phyloP scores from a whole-genome alignment of 2,797 vertebrate species.

The Hybognathus amarus region DNA sequence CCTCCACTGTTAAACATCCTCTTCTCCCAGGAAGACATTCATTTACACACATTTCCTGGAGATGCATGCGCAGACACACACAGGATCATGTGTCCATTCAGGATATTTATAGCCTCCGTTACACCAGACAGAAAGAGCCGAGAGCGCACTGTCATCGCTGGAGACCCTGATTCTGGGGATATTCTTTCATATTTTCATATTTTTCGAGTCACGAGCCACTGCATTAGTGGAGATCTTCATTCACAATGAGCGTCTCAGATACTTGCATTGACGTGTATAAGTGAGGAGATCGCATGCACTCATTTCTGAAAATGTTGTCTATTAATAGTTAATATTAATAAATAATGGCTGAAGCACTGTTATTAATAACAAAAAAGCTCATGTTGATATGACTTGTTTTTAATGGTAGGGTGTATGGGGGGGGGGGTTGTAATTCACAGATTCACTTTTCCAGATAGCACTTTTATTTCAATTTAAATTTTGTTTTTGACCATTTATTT shows the following conservation, averaged over 20 bases:
- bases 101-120: conserved; percentile 27
- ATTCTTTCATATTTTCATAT: background rate
- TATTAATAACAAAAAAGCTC: background rate
- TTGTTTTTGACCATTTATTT: no score
- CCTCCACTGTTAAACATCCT: background rate
- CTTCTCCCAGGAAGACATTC: conserved; percentile 9
- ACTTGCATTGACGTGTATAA: background rate
- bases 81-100: background rate
- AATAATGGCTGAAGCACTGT: background rate
- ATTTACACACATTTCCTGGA: conserved; percentile 3
- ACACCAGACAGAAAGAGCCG: background rate
- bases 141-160: background rate
- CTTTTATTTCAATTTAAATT: no score
- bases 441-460: no score
- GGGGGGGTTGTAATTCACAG: background rate
- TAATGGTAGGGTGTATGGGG: background rate
- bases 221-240: background rate
- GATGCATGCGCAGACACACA: conserved; percentile 12
- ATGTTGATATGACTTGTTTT: background rate
- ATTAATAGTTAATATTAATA: background rate
- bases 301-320: background rate
- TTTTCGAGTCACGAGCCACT: background rate
- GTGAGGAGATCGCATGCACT: no score
- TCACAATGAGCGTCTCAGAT: background rate
- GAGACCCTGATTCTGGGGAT: background rate